phyloP scores from a whole-genome alignment of 2,113 vertebrate species.

The Falco punctatus region DNA sequence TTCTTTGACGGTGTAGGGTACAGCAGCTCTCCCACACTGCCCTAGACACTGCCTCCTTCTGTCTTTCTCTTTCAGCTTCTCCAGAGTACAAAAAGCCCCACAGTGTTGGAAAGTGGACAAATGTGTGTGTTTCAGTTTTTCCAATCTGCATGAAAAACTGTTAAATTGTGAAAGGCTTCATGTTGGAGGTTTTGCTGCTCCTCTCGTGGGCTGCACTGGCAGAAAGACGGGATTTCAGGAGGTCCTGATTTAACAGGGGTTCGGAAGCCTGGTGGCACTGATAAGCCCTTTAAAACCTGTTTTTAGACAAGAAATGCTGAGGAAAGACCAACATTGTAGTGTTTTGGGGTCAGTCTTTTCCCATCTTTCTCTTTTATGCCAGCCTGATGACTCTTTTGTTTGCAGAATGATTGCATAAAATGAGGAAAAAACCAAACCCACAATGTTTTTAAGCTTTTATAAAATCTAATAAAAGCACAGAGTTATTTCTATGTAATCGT shows the following conservation, averaged over 20 bases:
- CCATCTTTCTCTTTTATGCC: not conserved
- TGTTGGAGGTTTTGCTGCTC: not conserved
- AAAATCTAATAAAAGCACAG: slow-evolving; percentile 12
- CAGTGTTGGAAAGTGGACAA: not conserved
- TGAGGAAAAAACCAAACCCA: not conserved
- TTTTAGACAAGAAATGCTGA: not conserved
- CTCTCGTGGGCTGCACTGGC: not conserved
- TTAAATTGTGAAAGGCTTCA: not conserved
- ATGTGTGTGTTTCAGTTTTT: not conserved
- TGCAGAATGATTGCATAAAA: not conserved
- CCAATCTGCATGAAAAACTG: not conserved
- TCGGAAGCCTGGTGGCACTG: not conserved
- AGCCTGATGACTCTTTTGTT: not conserved
- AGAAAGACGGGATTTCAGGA: not conserved
- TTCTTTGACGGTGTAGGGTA: not conserved
- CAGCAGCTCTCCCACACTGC: not conserved
- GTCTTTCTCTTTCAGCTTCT: not conserved
- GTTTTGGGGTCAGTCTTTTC: not conserved
- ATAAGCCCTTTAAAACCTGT: not conserved
- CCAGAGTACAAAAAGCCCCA: not conserved
- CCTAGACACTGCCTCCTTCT: not conserved
- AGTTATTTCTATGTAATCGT: not conserved
- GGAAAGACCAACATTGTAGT: not conserved
- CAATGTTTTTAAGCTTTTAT: slow-evolving; percentile 21
- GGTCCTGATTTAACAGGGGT: not conserved